Evolutionary conservation across 92 coral and sea anemone genomes (phyloP), one percentile per base, ranked within the genome.

Genomic region (Heliopora coerulea): DNA sequence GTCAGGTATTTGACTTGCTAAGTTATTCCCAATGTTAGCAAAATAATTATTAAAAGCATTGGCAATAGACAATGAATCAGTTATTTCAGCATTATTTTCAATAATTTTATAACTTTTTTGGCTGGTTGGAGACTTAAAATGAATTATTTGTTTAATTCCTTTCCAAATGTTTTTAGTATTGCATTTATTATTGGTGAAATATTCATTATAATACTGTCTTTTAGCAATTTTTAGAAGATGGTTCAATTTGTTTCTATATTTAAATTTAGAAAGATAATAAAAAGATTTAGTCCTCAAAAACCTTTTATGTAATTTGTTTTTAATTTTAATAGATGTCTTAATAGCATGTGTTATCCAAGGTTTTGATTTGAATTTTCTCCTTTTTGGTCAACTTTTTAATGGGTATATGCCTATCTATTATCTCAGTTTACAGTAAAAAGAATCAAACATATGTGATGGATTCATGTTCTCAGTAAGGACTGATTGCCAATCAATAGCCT

Each of bases 141-240:
- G 60, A 52, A 85, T 64, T n/a, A 82, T 86, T 57, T 86, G 26
- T 42, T 78, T 78, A 41, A 83, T 78, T 3, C 87, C 87, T 12
- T 72, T 80, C 85, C 85, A 80, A 3, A 49, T 49, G 23, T 50
- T 60, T 54, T 77, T 76, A 20, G 29, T 73, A 40, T 80, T 49
- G 6, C 62, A 18, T 4, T 18, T 59, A 35, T 73, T 80, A 0
- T 17, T 26, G 2, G 34, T 2, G 25, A 83, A 76, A 65, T 82
- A 82, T 1, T 74, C 14, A 65, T 77, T 83, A 25, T 76, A 83
- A 24, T 64, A 84, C 31, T 42, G 11, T 25, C 10, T 33, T 49
- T 54, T 79, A 64, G 66, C 65, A 15, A 39, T 20, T 65, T 80
- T 84, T 18, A 84, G 30, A 37, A 83, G 49, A 30, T 79, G 65